Evolutionary conservation across 2,113 vertebrate genomes (phyloP).

Genomic region (Erinaceus europaeus): DNA sequence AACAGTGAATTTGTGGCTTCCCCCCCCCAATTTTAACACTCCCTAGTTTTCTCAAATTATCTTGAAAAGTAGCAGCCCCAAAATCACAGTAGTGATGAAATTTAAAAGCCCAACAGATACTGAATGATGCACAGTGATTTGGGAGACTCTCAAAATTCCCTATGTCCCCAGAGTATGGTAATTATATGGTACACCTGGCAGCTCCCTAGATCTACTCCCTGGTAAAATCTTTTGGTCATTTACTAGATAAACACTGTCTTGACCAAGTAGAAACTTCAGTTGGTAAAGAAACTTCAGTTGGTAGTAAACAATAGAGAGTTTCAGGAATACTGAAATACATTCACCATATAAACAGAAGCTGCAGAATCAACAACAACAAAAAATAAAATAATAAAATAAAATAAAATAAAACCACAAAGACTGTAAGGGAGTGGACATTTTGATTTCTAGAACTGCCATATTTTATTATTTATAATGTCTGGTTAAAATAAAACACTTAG

Average conservation of each 20-base stretch:
- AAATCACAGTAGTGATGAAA: not conserved
- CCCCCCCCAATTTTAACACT: not conserved
- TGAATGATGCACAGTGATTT: not conserved
- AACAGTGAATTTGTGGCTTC: not conserved
- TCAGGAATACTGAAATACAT: too few species aligned
- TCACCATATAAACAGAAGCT: not conserved
- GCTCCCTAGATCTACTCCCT: not conserved
- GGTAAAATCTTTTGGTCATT: not conserved
- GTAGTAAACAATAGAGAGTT: too few species aligned
- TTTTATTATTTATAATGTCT: too few species aligned
- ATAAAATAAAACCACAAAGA: too few species aligned
- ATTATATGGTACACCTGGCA: not conserved
- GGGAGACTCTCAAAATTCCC: not conserved
- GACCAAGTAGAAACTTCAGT: not conserved
- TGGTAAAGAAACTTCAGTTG: not conserved
- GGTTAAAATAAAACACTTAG: too few species aligned
- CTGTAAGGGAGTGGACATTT: not conserved
- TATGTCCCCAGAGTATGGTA: not conserved
- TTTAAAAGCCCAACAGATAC: not conserved
- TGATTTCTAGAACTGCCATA: too few species aligned
- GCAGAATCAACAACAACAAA: too few species aligned
- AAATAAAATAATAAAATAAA: not conserved
- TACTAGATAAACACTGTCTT: not conserved
- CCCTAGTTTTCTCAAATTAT: rapidly evolving
- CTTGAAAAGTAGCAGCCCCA: not conserved